Evolutionary conservation across 2,797 vertebrate species (phyloP).

Genomic region (Eidolon dupreanum): DNA sequence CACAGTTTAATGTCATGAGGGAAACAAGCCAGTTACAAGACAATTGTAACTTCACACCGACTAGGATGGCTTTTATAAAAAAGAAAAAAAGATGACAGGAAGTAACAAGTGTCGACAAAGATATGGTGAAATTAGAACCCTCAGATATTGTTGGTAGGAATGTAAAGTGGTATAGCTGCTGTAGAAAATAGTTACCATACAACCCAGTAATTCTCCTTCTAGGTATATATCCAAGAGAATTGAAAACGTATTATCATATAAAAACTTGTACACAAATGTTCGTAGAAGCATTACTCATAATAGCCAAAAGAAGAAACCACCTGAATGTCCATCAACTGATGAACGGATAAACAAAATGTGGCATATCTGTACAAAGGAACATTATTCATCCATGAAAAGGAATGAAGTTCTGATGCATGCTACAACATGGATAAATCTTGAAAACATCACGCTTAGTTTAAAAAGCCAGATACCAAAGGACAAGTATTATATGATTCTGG

Average conservation of each 20-base stretch:
- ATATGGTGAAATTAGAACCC: background rate
- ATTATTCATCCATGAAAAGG: background rate
- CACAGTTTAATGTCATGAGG: background rate
- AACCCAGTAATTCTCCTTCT: background rate
- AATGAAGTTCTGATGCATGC: background rate
- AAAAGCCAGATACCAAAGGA: background rate
- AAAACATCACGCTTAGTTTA: background rate
- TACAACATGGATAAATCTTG: background rate
- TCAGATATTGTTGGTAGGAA: background rate
- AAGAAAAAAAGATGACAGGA: background rate
- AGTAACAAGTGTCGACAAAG: background rate
- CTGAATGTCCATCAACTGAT: background rate
- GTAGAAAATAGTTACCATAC: background rate
- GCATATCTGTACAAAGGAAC: background rate
- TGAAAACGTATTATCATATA: background rate
- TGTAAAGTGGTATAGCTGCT: background rate
- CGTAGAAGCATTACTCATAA: background rate
- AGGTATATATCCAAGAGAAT: background rate
- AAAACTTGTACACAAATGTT: background rate
- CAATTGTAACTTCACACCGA: background rate
- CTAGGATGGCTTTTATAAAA: background rate
- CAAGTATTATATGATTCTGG: background rate
- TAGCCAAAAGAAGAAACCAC: background rate
- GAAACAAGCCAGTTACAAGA: background rate
- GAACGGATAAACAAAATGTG: background rate